A percentile compares a stretch with the other conserved stretches of the same genome.
phyloP scores from a whole-genome alignment of 2,888 invertebrate species.

The Mantis religiosa region DNA sequence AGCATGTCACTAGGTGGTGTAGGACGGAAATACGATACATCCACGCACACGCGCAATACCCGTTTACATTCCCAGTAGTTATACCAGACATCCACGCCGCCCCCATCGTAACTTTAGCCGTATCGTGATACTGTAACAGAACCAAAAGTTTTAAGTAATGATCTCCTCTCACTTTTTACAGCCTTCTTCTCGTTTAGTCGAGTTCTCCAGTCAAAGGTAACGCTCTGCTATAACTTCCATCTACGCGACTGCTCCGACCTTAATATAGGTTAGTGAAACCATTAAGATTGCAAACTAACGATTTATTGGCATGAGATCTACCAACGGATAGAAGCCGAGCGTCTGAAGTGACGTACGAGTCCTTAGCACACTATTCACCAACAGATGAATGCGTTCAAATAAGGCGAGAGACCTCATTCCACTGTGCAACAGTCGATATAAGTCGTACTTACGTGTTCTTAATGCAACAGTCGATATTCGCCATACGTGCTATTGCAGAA shows the following conservation, averaged over 20 bases:
- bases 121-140: neutral
- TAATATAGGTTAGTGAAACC: slow-evolving; percentile 20
- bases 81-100: neutral
- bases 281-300: slow-evolving; percentile 24
- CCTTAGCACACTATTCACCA: neutral
- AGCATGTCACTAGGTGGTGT: neutral
- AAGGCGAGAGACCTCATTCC: neutral
- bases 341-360: neutral
- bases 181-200: neutral
- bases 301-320: slow-evolving; percentile 19
- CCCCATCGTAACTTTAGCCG: neutral
- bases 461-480: neutral
- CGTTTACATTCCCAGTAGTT: neutral
- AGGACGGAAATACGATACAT: neutral
- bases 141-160: neutral
- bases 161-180: neutral
- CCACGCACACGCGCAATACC: neutral
- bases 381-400: neutral
- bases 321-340: neutral
- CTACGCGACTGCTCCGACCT: neutral
- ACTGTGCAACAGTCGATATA: neutral
- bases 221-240: neutral
- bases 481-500: neutral
- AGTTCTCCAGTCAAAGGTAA: neutral
- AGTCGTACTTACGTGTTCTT: neutral